Evolutionary conservation across 2,888 invertebrate species (phyloP), one percentile per base, ranked within the genome.

Genomic region (Tuta absoluta): DNA sequence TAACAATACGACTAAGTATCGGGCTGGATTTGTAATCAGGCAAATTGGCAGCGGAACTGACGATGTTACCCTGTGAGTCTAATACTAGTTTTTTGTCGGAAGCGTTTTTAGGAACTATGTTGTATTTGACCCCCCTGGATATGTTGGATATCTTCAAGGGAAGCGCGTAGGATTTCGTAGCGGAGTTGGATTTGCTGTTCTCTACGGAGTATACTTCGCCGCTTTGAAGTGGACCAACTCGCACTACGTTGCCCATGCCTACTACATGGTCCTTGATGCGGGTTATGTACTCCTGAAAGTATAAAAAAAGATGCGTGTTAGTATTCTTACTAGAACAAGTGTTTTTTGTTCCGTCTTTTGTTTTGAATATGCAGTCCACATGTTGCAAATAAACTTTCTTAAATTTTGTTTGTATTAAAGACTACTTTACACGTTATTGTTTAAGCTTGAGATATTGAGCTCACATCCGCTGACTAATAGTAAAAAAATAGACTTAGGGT

Each of bases 211-310:
- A 87, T 10, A 89, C 79, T 73, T 91, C 89, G 24, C 90, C 90
- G 67, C 79, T 93, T 74, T 85, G 92, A 68, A 85, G 85, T 7
- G 92, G 92, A 5, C 91, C 93, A 65, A 94, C 93, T 81, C 95
- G 86, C 2, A 93, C 93, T 12, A 95, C 95, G 78, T 93, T 93
- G 63, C 95, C 96, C 90, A 95, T 95, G 5, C 96, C 96, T 17
- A 95, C 94, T 65, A 94, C 95, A 82, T 95, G 94, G 62, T 94
- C 94, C 71, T 95, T 94, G 72, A 95, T 93, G 65, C 90, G 86
- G 4, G 88, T 86, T 58, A 92, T 91, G 72, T 91, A 92, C 82
- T 91, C 91, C 91, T 91, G 81, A 60, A 84, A 77, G 33, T 8
- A 33, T 33, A 56, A 4, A 19, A 56, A 28, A 28, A 53, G 5